Base-by-base conservation (phyloP, 1,140 invertebrate species). In the Pogonus chalceus region DNA sequence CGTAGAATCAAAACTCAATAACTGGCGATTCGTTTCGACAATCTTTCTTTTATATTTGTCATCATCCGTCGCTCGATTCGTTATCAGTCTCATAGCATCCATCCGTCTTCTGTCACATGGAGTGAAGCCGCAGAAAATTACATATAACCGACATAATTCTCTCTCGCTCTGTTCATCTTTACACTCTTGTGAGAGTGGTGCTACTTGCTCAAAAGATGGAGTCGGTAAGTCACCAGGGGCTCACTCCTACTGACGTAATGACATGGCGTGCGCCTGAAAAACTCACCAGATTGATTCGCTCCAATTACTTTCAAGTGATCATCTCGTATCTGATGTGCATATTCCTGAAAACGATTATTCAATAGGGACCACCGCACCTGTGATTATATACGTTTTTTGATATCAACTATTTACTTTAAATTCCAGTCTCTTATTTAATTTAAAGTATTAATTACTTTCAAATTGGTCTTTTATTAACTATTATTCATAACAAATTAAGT, bases 291-390 rank as follows among this genome's bases (percentile, higher is more conserved):
- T 43, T 43, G 37, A 43, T 43, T 43, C 37, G 37, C 37, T 43
- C 37, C 37, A 43, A 43, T 43, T 43, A 43, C 37, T 43, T 16
- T 43, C 9, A 43, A 43, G 18, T 16, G 37, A 43, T 43, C 37
- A 43, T 43, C 37, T 43, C 37, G 18, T 43, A 43, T 43, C 37
- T 43, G 37, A 7, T 43, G 37, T 43, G 37, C 37, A 43, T 43
- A 18, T 43, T 43, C 37, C 7, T 18, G 37, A 16, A 43, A 43
- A 4, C 18, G 37, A 43, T 43, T 31, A 14, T 14, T 31, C 26
- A 7, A 4, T 4, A 31, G 26, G n/a, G n/a, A n/a, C n/a, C n/a
- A 31, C 26, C 26, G 26, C 14, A 31, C 14, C 4, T 31, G 26
- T 31, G 26, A 7, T 7, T 31, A 31, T 31, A 31, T 31, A 14